Evolutionary conservation across 2,113 vertebrate genomes (phyloP).

Genomic region (Etheostoma cragini): DNA sequence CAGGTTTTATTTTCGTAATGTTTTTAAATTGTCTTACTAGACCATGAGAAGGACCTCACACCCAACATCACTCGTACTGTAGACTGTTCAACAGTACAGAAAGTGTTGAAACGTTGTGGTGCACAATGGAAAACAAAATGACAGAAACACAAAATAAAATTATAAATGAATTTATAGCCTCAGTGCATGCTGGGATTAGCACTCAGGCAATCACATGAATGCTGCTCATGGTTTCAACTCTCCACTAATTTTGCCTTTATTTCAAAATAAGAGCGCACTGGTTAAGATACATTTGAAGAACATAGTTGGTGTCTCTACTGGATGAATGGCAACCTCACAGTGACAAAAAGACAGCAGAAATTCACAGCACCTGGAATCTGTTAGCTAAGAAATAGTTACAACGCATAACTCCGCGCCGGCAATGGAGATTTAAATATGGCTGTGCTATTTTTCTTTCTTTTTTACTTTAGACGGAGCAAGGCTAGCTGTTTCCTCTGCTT

Average conservation of each 20-base stretch:
- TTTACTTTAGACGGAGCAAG: background rate
- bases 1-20: background rate
- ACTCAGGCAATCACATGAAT: no score
- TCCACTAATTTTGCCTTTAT: no score
- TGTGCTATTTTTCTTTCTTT: no score
- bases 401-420: no score
- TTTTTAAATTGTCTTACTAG: no score
- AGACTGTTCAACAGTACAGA: background rate
- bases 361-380: no score
- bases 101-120: background rate
- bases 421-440: no score
- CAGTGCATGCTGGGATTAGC: background rate
- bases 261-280: no score
- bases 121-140: background rate
- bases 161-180: background rate
- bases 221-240: no score
- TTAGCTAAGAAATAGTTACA: no score
- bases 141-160: background rate
- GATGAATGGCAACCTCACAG: background rate
- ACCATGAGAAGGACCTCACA: background rate
- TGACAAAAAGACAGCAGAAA: background rate
- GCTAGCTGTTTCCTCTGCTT: background rate
- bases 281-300: no score
- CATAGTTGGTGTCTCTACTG: background rate
- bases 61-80: background rate